Base-by-base conservation (phyloP, 2,888 invertebrate species). In the Cotesia congregata region DNA sequence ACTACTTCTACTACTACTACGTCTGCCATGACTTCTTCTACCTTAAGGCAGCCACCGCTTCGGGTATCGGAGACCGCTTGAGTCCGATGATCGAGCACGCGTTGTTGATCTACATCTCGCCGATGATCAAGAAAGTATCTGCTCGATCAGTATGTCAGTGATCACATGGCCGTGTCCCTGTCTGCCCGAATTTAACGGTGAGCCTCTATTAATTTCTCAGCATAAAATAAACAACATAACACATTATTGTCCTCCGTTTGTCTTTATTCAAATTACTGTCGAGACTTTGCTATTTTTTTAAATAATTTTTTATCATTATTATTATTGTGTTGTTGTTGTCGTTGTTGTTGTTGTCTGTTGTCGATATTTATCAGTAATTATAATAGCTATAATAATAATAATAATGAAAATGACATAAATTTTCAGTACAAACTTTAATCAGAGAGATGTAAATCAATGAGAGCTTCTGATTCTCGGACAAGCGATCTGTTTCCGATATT, bases 11-110 rank as follows among this genome's bases (percentile, higher is more conserved):
- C 50, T 50, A 81, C 75, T 72, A 83, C 82, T 50, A 85, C 85
- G 86, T 84, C 88, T 85, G 88, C 86, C 82, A 87, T 88, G 87
- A 85, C 88, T 86, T 87, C 88, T 83, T 88, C 85, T 85, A 30
- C 30, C 30, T 30, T 30, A 30, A 86, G 83, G 78, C 87, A 83
- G 85, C 82, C 85, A 79, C 83, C 85, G 82, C 82, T 83, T 76
- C 85, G 86, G 82, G 83, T 87, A 82, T 84, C 88, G 86, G 89
- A 89, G 87, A 88, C 86, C 84, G 88, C 88, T 86, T 89, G 88
- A 89, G 83, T 83, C 84, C 84, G 82, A 50, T 50, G 50, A 84
- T 79, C 79, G 79, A 77, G 75, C 70, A 74, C 75, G 77, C 76
- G 80, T 74, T 78, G 81, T 81, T 78, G 80, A 81, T 77, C 70